Evolutionary conservation across 1,140 invertebrate species (phyloP).

Genomic region (Lucilia sericata): DNA sequence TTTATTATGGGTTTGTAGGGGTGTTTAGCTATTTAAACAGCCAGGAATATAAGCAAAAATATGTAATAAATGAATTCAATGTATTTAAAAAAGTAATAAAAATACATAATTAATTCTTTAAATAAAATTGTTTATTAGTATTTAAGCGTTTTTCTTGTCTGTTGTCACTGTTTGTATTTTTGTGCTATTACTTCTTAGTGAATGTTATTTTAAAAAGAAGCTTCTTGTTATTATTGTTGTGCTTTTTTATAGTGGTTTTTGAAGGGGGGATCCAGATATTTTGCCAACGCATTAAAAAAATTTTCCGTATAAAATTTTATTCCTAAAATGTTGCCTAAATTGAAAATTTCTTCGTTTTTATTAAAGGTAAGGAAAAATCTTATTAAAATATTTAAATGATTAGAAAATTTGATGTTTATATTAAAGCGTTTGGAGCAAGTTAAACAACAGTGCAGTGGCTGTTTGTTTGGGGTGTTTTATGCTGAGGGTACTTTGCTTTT

Average conservation of each 20-base stretch:
- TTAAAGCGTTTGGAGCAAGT: conserved; percentile 71
- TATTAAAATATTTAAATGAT: background rate
- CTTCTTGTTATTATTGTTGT: background rate
- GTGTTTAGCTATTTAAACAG: no score
- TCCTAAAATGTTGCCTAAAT: conserved; percentile 67
- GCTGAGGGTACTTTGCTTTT: conserved; percentile 76
- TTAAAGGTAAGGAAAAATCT: conserved; percentile 63
- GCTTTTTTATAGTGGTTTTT: background rate
- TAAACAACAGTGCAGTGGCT: conserved; percentile 73
- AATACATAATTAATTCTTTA: no score
- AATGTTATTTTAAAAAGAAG: background rate
- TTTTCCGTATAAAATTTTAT: conserved; percentile 11
- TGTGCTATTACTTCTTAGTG: background rate
- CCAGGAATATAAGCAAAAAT: no score
- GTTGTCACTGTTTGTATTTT: background rate
- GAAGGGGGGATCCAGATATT: conserved; percentile 13
- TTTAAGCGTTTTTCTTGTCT: background rate
- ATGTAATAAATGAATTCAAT: no score
- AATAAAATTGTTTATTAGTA: background rate
- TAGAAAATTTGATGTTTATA: background rate
- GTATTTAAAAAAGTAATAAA: no score
- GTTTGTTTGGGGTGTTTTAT: conserved; percentile 80
- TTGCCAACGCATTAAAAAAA: conserved; percentile 48
- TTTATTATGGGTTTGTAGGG: no score
- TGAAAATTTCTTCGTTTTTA: conserved; percentile 68